phyloP scores from a whole-genome alignment of 2,113 vertebrate species.

The Aptenodytes forsteri region DNA sequence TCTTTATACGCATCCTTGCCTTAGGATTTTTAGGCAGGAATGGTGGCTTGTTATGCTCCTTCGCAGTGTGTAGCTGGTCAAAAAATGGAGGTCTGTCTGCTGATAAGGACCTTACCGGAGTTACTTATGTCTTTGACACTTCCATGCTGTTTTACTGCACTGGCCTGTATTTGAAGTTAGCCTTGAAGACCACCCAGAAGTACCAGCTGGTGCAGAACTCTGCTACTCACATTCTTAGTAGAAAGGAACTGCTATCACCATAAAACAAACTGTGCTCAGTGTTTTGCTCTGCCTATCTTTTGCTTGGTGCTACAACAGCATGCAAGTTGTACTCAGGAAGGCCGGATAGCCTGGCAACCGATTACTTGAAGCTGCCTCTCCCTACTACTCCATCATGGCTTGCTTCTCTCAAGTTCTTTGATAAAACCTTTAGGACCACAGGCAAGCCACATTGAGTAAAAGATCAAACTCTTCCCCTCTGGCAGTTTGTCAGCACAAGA shows the following conservation, averaged over 20 bases:
- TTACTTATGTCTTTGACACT: constrained; percentile 53
- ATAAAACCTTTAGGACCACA: constrained; percentile 30
- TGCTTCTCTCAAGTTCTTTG: constrained; percentile 41
- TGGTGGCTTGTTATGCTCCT: not conserved
- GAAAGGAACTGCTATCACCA: constrained; percentile 43
- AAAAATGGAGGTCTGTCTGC: not conserved
- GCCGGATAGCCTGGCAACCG: not conserved
- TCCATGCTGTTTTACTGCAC: constrained; percentile 22
- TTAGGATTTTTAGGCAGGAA: not conserved
- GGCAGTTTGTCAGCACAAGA: constrained; percentile 47
- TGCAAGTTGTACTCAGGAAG: not conserved
- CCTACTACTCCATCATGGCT: not conserved
- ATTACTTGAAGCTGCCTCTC: constrained; percentile 20
- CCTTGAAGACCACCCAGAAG: constrained; percentile 60
- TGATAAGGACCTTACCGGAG: constrained; percentile 30
- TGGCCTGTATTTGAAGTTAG: constrained; percentile 30
- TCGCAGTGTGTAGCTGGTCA: not conserved
- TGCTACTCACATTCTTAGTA: constrained; percentile 15
- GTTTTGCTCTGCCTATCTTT: constrained; percentile 43
- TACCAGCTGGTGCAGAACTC: constrained; percentile 43
- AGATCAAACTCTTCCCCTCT: constrained; percentile 56
- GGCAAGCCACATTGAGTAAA: not conserved
- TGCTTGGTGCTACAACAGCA: not conserved
- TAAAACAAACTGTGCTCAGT: constrained; percentile 37
- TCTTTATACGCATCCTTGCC: not conserved